Evolutionary conservation across 1,140 invertebrate species (phyloP), one percentile per base, ranked within the genome.

Genomic region (Vanessa tameamea): DNA sequence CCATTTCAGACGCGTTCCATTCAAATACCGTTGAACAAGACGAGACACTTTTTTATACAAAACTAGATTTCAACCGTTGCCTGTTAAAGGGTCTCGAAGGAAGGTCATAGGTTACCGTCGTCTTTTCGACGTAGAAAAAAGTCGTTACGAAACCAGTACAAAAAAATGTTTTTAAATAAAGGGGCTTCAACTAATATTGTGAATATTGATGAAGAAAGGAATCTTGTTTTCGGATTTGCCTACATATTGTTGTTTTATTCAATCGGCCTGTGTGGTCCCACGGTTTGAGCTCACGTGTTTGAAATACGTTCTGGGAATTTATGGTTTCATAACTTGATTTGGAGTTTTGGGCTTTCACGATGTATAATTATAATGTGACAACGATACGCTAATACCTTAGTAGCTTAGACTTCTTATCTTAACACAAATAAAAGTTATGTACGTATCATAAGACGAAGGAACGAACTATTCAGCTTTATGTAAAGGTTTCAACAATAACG

Each of bases 141-240:
- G 86, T 85, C 88, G 89, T 90, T 90, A 85, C 78, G 73, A 82
- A 83, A 82, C 84, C 80, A 82, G 81, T 84, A 85, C 73, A 82
- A 87, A 90, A 59, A 61, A 57, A 88, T 77, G 43, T 73, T 69
- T 75, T 31, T 31, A 80, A 82, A 89, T 90, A 89, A 89, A 89
- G 85, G 87, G 88, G 84, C 87, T 86, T 86, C 87, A 70, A 82
- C 82, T 88, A 86, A 90, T 91, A 92, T 92, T 87, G 89, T 92
- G 90, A 91, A 92, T 92, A 92, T 92, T 92, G 90, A 92, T 92
- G 89, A 90, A 90, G 88, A 90, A 92, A 85, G 80, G 74, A 90
- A 92, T 92, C 89, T 87, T 86, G 89, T 92, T 90, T 86, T 87
- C 63, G 85, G 80, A 88, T 85, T 88, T 83, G 81, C 77, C 73